phyloP scores from a whole-genome alignment of 2,888 invertebrate genomes.

The Mythimna pallens region DNA sequence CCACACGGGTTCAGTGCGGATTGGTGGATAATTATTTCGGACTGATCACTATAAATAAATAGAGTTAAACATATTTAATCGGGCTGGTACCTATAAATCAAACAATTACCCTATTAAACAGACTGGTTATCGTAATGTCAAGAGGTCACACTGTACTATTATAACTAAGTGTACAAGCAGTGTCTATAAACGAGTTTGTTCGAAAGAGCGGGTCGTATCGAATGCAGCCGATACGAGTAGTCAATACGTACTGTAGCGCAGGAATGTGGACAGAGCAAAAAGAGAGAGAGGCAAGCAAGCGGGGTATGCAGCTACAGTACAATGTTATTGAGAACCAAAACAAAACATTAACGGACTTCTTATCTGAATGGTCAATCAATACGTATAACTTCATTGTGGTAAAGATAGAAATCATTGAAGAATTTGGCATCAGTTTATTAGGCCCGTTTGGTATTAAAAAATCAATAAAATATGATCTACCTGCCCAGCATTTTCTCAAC shows the following conservation, averaged over 20 bases:
- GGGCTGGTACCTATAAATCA: background rate
- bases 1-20: no score
- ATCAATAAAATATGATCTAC: no score
- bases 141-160: conserved; percentile 23
- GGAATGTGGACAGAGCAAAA: conserved; percentile 50
- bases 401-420: no score
- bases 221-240: conserved; percentile 45
- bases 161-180: conserved; percentile 6
- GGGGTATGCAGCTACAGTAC: background rate
- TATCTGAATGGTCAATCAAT: background rate
- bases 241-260: background rate
- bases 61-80: background rate
- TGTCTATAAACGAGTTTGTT: conserved; percentile 40
- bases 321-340: background rate
- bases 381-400: no score
- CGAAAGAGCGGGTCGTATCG: conserved; percentile 22
- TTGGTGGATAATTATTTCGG: no score
- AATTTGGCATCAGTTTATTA: no score
- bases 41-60: background rate
- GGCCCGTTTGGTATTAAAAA: no score
- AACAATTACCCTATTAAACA: background rate
- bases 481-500: no score
- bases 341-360: background rate
- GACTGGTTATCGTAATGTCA: conserved; percentile 12
- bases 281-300: conserved; percentile 27